Base-by-base conservation (phyloP, 2,888 invertebrate species). In the Alsophila aescularia region DNA sequence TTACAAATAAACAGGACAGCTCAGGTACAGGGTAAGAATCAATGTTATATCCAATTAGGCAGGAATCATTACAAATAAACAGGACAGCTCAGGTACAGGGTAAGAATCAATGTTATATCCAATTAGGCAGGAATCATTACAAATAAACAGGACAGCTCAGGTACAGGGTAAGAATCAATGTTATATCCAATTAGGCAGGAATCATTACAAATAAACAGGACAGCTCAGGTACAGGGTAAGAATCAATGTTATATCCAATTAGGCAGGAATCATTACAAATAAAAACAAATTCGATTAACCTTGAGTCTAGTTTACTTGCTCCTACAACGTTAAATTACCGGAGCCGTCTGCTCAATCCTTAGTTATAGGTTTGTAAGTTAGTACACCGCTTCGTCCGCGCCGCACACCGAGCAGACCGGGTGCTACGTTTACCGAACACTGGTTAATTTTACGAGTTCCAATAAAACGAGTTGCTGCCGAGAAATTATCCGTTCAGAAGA, bases 401-500 rank as follows among this genome's bases (percentile, higher is more conserved):
- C 18, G 18, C 3, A 4, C 5, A 2, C 18, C 18, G 24, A 7
- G 24, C 24, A 24, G 24, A n/a, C 29, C n/a, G 29, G 29, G n/a
- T 29, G 29, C 29, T n/a, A n/a, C n/a, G 44, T 69, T 59, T 69
- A 70, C 66, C 66, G 69, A 70, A 70, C 69, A 65, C 69, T 70
- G 73, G 77, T 72, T 73, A 77, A 80, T 76, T 79, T 78, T 73
- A 78, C 73, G 73, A 74, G 73, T 67, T 42, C 74, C 76, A 75
- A 80, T 82, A 82, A 81, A 80, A 80, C 69, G 71, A 67, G 69
- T 60, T 56, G 54, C 48, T 69, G 69, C 69, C 72, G 70, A 74
- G 77, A 83, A 82, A 84, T 83, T 81, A 85, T 85, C 80, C 81
- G 81, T 80, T 82, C 81, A 72, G 73, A 79, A 75, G 75, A 81